phyloP scores from a whole-genome alignment of 2,888 invertebrate genomes.

The Drosophila heteroneura region DNA sequence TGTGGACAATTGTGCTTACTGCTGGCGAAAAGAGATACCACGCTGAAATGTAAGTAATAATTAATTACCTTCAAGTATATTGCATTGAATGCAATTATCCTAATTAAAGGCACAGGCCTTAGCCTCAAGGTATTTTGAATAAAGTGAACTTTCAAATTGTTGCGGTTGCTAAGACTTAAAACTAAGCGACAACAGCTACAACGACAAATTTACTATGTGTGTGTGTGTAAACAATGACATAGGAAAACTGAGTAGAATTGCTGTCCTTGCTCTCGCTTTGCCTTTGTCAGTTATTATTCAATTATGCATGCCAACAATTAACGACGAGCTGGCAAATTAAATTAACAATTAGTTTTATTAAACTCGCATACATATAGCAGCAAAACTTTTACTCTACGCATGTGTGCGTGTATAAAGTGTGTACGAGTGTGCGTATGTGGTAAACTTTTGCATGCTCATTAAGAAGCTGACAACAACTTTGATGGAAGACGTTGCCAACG shows the following conservation, averaged over 20 bases:
- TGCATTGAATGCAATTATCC: conserved; percentile 26
- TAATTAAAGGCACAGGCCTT: conserved; percentile 14
- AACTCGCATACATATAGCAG: conserved; percentile 66
- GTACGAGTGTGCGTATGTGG: conserved; percentile 29
- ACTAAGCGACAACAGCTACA: not conserved
- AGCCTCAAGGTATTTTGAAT: conserved; percentile 28
- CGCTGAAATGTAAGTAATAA: conserved; percentile 24
- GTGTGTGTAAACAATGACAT: conserved; percentile 28
- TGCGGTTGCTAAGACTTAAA: conserved; percentile 13
- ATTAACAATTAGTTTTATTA: conserved; percentile 85
- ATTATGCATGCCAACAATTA: conserved; percentile 84
- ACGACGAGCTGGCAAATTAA: conserved; percentile 83
- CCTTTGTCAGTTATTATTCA: conserved; percentile 79
- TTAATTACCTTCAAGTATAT: conserved; percentile 11
- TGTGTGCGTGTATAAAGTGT: not conserved
- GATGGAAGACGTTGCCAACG: conserved; percentile 53
- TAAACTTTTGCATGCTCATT: conserved; percentile 78
- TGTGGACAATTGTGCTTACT: conserved; percentile 11
- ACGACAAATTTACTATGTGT: not conserved
- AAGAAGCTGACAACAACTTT: conserved; percentile 65
- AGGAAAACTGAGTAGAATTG: conserved; percentile 18
- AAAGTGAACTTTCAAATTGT: conserved; percentile 23
- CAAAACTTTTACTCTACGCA: conserved; percentile 49
- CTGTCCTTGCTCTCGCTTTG: conserved; percentile 30
- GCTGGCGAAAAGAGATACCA: not conserved